Conservation (phyloP, 1,140 invertebrate genomes). For the Heliconius eleuchia region DNA sequence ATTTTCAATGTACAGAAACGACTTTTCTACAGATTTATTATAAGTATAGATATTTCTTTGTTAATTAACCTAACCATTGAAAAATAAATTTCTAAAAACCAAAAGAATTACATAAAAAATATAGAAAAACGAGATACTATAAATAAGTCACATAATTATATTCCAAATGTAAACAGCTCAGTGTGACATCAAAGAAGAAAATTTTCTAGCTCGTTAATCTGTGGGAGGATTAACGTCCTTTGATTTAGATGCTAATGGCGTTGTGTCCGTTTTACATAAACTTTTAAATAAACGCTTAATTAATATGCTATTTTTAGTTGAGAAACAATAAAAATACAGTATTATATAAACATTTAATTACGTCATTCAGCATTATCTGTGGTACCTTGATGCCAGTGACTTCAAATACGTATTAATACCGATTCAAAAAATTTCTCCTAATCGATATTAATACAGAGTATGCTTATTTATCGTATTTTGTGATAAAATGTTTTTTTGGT, state of each 20-base stretch:
- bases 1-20: no score
- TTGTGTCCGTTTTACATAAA: conserved; percentile 12
- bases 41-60: no score
- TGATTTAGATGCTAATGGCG: conserved; percentile 45
- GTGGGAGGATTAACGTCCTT: conserved; percentile 45
- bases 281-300: conserved; percentile 14
- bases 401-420: no score
- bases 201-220: conserved; percentile 37
- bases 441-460: no score
- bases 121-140: background rate
- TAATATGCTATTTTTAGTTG: background rate
- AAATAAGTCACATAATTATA: background rate
- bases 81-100: background rate
- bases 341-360: background rate
- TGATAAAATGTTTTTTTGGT: no score
- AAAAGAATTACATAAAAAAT: background rate
- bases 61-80: no score
- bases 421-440: no score
- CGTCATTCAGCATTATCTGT: background rate
- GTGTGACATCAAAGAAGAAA: background rate
- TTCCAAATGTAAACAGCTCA: conserved; percentile 5
- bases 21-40: no score
- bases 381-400: no score
- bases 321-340: background rate
- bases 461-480: no score